These are phyloP conservation scores for Calyptommatus sinebrachiatus DNA, from an alignment of 2,113 vertebrate species.

Conservation along the genomic window DNA sequence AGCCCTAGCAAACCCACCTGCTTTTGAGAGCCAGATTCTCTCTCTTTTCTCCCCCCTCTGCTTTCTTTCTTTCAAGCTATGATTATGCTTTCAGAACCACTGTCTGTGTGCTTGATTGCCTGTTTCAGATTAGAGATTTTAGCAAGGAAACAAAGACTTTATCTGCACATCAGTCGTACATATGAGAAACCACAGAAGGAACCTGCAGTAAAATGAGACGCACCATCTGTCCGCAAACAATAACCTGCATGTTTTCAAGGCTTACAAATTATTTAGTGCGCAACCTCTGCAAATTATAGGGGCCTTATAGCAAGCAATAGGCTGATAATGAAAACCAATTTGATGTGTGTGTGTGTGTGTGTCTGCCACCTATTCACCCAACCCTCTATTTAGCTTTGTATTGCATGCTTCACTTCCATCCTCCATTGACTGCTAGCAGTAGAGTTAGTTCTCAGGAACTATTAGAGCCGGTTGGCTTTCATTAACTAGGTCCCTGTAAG, in stretches of 20 bases:
- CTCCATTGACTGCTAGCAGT: slow-evolving; percentile 67
- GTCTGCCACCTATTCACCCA: neutral
- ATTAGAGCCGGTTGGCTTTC: slow-evolving; percentile 67
- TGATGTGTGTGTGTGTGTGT: slow-evolving; percentile 53
- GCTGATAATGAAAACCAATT: slow-evolving; percentile 60
- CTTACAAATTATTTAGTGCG: slow-evolving; percentile 88
- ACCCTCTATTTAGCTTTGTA: slow-evolving; percentile 33
- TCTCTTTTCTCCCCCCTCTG: slow-evolving; percentile 7
- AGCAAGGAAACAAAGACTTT: slow-evolving; percentile 80
- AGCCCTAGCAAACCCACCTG: slow-evolving; percentile 65
- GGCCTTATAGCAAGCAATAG: slow-evolving; percentile 70
- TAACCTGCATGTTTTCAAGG: slow-evolving; percentile 85
- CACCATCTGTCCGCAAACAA: slow-evolving; percentile 93
- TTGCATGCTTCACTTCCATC: slow-evolving; percentile 19
- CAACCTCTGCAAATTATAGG: slow-evolving; percentile 75
- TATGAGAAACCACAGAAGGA: slow-evolving; percentile 89
- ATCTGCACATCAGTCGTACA: slow-evolving; percentile 75
- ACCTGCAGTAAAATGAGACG: slow-evolving; percentile 88
- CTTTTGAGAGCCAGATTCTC: slow-evolving; percentile 58
- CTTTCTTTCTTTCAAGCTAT: slow-evolving; percentile 68
- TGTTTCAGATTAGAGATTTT: slow-evolving; percentile 81
- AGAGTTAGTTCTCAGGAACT: slow-evolving; percentile 70
- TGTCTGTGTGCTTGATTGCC: slow-evolving; percentile 77
- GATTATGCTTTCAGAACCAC: slow-evolving; percentile 74
- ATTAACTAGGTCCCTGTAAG: slow-evolving; percentile 55